A percentile compares a stretch with the other conserved stretches of the same genome.
Conservation (phyloP, 2,113 vertebrate species). For the Rhabdomys dilectus region DNA sequence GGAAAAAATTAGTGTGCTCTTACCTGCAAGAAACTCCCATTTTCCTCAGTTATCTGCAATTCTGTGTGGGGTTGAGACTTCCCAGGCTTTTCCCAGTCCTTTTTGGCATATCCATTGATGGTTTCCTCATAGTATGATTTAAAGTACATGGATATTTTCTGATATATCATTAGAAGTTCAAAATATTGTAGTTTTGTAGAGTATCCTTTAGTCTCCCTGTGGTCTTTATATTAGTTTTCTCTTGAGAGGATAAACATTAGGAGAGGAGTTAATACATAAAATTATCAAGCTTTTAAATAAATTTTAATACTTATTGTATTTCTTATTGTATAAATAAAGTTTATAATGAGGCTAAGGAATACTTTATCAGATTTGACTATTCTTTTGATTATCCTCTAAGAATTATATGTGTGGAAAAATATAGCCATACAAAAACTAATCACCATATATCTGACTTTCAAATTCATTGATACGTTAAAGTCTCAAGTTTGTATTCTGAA, state of each 20-base stretch:
- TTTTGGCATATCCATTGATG: background rate
- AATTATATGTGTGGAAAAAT: background rate
- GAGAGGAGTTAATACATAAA: background rate
- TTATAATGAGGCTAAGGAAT: background rate
- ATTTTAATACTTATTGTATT: background rate
- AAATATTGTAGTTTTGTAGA: background rate
- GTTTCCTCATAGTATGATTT: background rate
- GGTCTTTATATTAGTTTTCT: background rate
- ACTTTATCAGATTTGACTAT: background rate
- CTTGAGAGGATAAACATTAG: background rate
- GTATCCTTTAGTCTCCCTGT: background rate
- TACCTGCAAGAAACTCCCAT: background rate
- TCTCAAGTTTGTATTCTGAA: conserved; percentile 7
- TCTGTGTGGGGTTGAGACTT: background rate
- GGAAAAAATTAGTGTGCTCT: background rate
- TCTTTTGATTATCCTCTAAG: background rate
- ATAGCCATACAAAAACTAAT: background rate
- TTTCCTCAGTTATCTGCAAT: too few species aligned
- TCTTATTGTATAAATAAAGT: background rate
- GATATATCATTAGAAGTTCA: background rate
- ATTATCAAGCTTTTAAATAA: background rate
- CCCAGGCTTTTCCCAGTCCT: background rate
- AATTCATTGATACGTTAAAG: background rate
- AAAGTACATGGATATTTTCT: conserved; percentile 68
- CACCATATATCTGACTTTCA: background rate